Evolutionary conservation across 2,888 invertebrate species (phyloP), one percentile per base, ranked within the genome.

Genomic region (Clistopyga incitator): DNA sequence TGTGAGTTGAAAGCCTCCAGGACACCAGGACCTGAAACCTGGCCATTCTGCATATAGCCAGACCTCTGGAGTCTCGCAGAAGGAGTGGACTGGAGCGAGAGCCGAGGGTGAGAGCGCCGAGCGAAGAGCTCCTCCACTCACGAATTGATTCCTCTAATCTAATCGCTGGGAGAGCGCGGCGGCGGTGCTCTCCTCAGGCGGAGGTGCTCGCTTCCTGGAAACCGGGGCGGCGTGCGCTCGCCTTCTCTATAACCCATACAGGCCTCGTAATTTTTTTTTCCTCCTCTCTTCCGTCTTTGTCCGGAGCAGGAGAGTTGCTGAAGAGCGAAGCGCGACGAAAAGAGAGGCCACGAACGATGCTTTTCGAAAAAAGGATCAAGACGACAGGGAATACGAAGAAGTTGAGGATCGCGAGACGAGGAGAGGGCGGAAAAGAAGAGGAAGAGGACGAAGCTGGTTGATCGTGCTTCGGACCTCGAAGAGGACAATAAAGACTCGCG

Each of bases 131-230:
- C 68, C 78, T 87, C 87, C 84, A 86, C 84, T 86, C 85, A 74
- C 84, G 81, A 87, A 88, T 88, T 88, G 88, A 85, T 87, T 85
- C 82, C 85, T 85, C 85, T 88, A 90, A 90, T 91, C 91, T 90
- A 90, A 91, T 90, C 90, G 88, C 78, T 76, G 70, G 84, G 71
- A 78, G 84, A 56, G 78, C 86, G 86, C 78, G 83, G 83, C 85
- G 85, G 84, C 85, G 85, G 78, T 84, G 85, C 74, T 86, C 86
- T 86, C 56, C 75, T 78, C 71, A 70, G 45, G 45, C 76, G 76
- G 76, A 76, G 82, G 67, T 25, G 67, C 88, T 88, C 81, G 84
- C 90, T 91, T 91, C 91, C 91, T 89, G 91, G 91, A 91, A 91
- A 91, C 89, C 89, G 87, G 88, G 88, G 88, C 88, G 88, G 86